Evolutionary conservation across 2,888 invertebrate species (phyloP).

Genomic region (Ptychoptera albimana): DNA sequence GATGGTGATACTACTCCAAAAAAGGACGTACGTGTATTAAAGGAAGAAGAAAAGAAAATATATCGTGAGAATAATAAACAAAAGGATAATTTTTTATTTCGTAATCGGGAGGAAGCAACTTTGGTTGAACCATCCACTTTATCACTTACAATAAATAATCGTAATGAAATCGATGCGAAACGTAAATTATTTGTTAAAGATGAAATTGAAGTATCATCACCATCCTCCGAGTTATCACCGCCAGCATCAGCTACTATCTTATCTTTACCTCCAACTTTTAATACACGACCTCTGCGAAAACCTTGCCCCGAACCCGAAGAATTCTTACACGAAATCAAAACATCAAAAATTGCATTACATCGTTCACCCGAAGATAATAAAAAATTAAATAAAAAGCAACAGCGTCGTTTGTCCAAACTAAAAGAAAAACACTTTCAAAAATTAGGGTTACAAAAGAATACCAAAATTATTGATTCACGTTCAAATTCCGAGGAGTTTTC

Average conservation of each 20-base stretch:
- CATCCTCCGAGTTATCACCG: background rate
- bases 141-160: background rate
- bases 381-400: conserved; percentile 29
- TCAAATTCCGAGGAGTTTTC: conserved; percentile 23
- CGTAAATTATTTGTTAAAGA: background rate
- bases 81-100: background rate
- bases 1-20: background rate
- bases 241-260: background rate
- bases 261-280: background rate
- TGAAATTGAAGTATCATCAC: background rate
- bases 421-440: conserved; percentile 42
- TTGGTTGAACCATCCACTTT: background rate
- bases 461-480: conserved; percentile 7
- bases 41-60: conserved; percentile 6
- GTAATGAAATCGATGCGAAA: background rate
- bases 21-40: background rate
- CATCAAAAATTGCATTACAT: conserved; percentile 22
- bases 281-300: conserved; percentile 10
- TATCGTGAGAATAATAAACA: background rate
- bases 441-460: conserved; percentile 28
- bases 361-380: conserved; percentile 26
- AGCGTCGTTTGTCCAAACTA: conserved; percentile 32
- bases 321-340: conserved; percentile 25
- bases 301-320: conserved; percentile 23
- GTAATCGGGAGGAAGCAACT: background rate